Percentiles rank a stretch among this genome's conserved stretches.
These are phyloP conservation scores for Trichosurus vulpecula DNA, from an alignment of 2,797 vertebrate genomes.

Conservation along the genomic window DNA sequence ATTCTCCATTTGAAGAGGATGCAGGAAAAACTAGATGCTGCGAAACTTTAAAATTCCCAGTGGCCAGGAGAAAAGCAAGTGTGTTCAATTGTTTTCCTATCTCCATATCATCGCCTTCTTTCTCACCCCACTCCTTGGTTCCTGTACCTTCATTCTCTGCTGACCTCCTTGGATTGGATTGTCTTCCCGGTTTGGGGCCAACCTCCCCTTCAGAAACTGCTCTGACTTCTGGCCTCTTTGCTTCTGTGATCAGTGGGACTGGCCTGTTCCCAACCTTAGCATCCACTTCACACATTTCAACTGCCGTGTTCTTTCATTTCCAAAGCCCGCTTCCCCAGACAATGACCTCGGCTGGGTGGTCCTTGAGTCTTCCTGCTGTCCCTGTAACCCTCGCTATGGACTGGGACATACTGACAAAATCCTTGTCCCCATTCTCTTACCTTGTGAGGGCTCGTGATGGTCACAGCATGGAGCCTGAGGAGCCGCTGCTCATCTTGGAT, in stretches of 20 bases:
- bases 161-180: neutral
- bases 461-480: neutral
- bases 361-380: neutral
- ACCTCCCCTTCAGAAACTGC: neutral
- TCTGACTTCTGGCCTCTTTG: neutral
- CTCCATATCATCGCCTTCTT: too few species aligned
- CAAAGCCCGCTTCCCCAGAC: neutral
- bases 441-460: neutral
- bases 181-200: neutral
- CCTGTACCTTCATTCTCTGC: neutral
- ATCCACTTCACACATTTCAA: neutral
- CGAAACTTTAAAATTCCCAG: neutral
- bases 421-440: neutral
- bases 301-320: neutral
- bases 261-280: neutral
- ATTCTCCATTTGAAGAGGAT: neutral
- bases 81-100: neutral
- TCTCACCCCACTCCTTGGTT: neutral
- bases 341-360: neutral
- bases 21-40: neutral
- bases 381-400: neutral
- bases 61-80: neutral
- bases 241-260: neutral
- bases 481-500: neutral
- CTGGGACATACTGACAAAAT: neutral